Percentiles rank a stretch among this genome's conserved stretches.
phyloP scores from a whole-genome alignment of 2,113 vertebrate species.

The Nibea coibor region DNA sequence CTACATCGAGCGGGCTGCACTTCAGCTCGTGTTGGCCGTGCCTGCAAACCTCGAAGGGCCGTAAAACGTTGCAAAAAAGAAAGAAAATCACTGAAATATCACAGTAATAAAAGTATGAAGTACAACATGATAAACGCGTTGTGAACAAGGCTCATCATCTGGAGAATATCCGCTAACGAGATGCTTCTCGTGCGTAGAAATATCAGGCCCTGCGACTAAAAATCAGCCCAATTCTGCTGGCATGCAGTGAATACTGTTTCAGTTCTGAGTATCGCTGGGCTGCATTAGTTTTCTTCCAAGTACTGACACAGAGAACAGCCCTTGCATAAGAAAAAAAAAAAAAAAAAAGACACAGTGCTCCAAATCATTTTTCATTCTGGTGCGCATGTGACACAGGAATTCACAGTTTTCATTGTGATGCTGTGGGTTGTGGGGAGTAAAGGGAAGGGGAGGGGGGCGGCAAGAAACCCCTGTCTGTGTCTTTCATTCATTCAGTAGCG shows the following conservation, averaged over 20 bases:
- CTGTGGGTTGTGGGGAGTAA: not conserved
- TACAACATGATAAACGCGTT: not conserved
- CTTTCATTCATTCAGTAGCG: constrained; percentile 50
- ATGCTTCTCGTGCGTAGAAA: not conserved
- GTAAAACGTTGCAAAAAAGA: not conserved
- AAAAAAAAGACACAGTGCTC: not conserved
- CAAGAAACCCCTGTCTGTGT: not conserved
- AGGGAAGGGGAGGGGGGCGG: not conserved
- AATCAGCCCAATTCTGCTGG: not conserved
- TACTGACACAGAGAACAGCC: constrained; percentile 31
- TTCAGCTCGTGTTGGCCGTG: not conserved
- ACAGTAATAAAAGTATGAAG: not conserved
- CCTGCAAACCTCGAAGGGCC: not conserved
- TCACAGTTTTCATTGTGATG: constrained; percentile 37
- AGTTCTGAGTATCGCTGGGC: not conserved
- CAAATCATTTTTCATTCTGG: constrained; percentile 33
- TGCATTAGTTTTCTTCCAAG: constrained; percentile 21
- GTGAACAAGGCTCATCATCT: not conserved
- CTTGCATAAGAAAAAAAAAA: constrained; percentile 32
- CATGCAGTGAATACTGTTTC: constrained; percentile 17
- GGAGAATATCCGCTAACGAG: not conserved
- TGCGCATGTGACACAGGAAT: constrained; percentile 18
- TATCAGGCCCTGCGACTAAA: not conserved
- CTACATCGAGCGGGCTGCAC: constrained; percentile 8
- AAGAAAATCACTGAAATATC: not conserved